Evolutionary conservation across 2,888 invertebrate genomes (phyloP).

Genomic region (Caenorhabditis panamensis): DNA sequence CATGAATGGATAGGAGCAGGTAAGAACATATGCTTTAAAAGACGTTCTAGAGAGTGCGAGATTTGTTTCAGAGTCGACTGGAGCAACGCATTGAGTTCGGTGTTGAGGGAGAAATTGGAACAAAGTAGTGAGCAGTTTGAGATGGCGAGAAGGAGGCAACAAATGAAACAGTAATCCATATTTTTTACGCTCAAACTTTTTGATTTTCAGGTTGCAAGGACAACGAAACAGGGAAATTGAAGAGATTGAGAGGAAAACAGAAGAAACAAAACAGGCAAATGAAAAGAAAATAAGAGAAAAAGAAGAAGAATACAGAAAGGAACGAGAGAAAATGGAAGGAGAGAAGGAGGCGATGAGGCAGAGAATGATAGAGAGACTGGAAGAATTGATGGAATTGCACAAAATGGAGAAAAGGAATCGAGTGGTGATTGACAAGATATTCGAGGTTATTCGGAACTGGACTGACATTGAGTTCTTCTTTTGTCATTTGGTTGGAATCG

Average conservation of each 20-base stretch:
- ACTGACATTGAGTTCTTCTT: conserved; percentile 20
- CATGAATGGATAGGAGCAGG: no score
- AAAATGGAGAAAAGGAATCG: conserved; percentile 12
- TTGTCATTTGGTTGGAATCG: conserved; percentile 18
- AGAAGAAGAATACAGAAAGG: neutral
- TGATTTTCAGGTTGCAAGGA: neutral
- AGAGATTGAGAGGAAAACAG: neutral
- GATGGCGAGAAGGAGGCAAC: no score
- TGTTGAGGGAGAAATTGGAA: no score
- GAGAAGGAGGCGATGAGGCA: neutral
- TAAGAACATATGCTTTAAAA: no score
- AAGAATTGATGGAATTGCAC: conserved; percentile 3
- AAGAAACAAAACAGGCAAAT: neutral
- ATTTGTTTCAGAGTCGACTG: no score
- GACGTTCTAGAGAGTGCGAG: no score
- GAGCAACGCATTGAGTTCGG: no score
- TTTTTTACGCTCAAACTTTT: no score
- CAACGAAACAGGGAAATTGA: neutral
- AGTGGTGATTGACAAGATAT: conserved; percentile 12
- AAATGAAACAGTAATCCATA: no score
- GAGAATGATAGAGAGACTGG: neutral
- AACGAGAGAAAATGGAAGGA: neutral
- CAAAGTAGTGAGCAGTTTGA: no score
- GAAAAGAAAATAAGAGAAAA: neutral
- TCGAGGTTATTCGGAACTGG: conserved; percentile 30